Base-by-base conservation (phyloP, 2,113 vertebrate species). In the Ibidorhyncha struthersii region DNA sequence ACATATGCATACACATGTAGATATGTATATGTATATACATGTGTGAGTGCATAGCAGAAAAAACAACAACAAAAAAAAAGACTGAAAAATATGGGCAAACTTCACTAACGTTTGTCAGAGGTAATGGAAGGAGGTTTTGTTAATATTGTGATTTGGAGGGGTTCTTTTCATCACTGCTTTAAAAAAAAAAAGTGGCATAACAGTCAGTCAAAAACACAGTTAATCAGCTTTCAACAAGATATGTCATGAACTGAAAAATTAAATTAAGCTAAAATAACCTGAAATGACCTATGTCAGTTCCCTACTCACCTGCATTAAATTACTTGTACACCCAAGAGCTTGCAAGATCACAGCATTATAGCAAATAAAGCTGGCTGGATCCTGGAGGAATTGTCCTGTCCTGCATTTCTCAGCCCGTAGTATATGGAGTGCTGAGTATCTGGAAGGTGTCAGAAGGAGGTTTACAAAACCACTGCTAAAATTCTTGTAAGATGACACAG, bases 211-310 rank as follows among this genome's bases (percentile, higher is more conserved):
- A 52, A 91, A 79, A 2, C 70, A 87, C 9, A 34, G 5, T 71
- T 89, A 84, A 91, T 87, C 56, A 79, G 36, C 49, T 85, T 94
- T 87, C 61, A 77, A 71, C 52, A 82, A 61, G 21, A 18, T 62
- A 79, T 18, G 8, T 58, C 73, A 91, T 43, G 40, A 91, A 72
- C 9, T 69, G 40, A 91, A 94, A 93, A 85, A 82, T 76, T 89
- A 81, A 87, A 89, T 87, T 72, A 69, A 80, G 23, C 4, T 61
- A 76, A 82, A 95, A 94, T 59, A 84, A 73, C 21, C 30, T 36
- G 29, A 85, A 94, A 79, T 85, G 0, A 76, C 84, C 74, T 69
- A 5, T 43, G 62, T 85, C 78, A 56, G 18, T 53, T 76, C 66
- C 49, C 36, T 73, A 7, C 40, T 82, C 30, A 88, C 40, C 82